Evolutionary conservation across 2,888 invertebrate genomes (phyloP).

Genomic region (Slavum lentiscoides): DNA sequence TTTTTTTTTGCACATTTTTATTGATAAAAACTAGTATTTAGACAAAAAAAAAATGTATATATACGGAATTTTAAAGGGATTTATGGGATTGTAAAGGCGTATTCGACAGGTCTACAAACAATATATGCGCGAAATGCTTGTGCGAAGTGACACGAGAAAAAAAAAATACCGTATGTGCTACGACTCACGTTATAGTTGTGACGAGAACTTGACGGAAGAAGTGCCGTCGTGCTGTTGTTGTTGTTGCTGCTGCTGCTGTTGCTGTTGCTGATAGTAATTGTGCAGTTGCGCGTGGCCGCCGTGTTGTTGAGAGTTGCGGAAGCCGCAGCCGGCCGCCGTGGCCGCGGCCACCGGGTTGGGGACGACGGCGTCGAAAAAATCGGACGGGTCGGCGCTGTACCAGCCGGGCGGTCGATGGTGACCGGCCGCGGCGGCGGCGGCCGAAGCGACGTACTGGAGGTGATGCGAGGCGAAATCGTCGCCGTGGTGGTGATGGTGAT

Average conservation of each 20-base stretch:
- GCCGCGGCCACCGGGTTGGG: constrained; percentile 58
- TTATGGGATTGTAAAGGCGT: no score
- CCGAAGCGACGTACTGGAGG: constrained; percentile 55
- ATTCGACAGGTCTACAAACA: no score
- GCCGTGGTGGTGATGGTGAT: constrained; percentile 54
- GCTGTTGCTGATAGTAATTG: constrained; percentile 39
- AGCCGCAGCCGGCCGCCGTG: constrained; percentile 8
- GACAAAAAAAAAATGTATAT: no score
- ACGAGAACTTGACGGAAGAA: constrained; percentile 40
- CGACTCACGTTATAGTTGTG: constrained; percentile 47
- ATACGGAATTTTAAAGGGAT: no score
- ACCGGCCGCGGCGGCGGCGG: constrained; percentile 57
- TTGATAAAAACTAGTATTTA: no score
- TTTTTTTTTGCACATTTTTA: no score
- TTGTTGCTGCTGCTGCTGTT: constrained; percentile 27
- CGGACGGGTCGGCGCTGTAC: constrained; percentile 64
- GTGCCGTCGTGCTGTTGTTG: constrained; percentile 3
- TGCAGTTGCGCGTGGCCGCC: constrained; percentile 29
- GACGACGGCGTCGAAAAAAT: constrained; percentile 58
- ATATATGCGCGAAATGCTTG: no score
- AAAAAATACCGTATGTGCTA: neutral
- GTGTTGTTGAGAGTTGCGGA: constrained; percentile 37
- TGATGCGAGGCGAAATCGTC: constrained; percentile 55
- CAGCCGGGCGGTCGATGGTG: constrained; percentile 61
- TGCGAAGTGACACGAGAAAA: no score